Evolutionary conservation across 2,113 vertebrate species (phyloP), one percentile per base, ranked within the genome.

Genomic region (Tichodroma muraria): DNA sequence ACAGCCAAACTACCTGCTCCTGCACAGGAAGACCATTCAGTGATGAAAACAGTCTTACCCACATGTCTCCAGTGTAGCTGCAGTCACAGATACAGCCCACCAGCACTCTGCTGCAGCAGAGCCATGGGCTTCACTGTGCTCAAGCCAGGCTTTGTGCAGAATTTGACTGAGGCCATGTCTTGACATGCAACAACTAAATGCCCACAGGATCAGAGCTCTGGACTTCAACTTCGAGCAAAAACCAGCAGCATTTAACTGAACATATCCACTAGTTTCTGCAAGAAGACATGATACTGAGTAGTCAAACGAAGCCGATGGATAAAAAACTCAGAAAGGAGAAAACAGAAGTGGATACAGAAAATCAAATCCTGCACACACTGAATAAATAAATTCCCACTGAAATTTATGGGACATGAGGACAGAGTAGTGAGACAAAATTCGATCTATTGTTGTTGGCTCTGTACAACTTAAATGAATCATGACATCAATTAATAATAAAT

Each of bases 401-500:
- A 60, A 56, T 54, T 80, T 63, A 68, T 4, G 4, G 47, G 35
- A 85, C 30, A 21, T 1, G 14, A 76, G 9, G 20, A 64, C 53
- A 50, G 2, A 7, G 18, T 49, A 63, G 23, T 7, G 60, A 93
- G 40, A 65, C 17, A 60, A 38, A 90, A 66, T 30, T 54, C 7
- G 1, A 78, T n/a, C 64, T 73, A n/a, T 49, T 65, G 30, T 35
- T 30, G 11, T 54, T 72, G 68, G 53, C 9, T 93, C 33, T 69
- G 60, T 59, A 88, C 22, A 70, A 90, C 27, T 81, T 70, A 33
- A 95, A 93, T 54, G 17, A 94, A 72, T 27, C 45, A 85, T 10
- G 1, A 35, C 18, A 53, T 27, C 52, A 71, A 2, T 88, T 93
- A 77, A 94, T 96, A 97, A 97, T 98, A 97, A 96, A 95, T 31